Conservation (phyloP, 30 jellyfish, hydroid and myxozoan genomes). For the Pseudorhiza aurosa region DNA sequence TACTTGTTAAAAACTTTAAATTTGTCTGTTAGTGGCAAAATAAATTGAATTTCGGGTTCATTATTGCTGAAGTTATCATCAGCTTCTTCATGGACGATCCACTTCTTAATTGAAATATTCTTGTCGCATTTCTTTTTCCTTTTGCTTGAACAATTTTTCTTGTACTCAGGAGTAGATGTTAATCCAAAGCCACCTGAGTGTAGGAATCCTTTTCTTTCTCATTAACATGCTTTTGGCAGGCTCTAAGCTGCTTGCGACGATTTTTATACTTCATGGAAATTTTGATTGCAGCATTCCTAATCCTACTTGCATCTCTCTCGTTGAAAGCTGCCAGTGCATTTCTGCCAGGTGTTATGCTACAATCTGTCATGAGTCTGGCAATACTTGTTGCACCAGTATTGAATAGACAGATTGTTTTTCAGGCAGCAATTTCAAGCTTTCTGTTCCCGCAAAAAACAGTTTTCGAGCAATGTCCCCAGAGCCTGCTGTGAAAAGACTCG, state of each 20-base stretch:
- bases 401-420: constrained; percentile 15
- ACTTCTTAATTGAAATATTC: too few relatives aligned
- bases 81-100: too few relatives aligned
- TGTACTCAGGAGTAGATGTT: too few relatives aligned
- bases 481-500: constrained; percentile 13
- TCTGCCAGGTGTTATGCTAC: constrained; percentile 7
- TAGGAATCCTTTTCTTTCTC: too few relatives aligned
- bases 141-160: too few relatives aligned
- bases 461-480: constrained; percentile 37
- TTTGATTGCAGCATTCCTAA: neutral
- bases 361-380: constrained; percentile 5
- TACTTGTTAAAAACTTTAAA: too few relatives aligned
- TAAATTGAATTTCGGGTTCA: too few relatives aligned
- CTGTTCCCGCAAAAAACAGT: constrained; percentile 14
- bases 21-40: too few relatives aligned
- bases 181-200: too few relatives aligned
- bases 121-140: too few relatives aligned
- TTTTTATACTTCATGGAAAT: constrained; percentile 1
- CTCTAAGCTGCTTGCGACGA: neutral
- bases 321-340: constrained; percentile 1
- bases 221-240: neutral
- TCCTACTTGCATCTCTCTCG: neutral
- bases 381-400: constrained; percentile 32
- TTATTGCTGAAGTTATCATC: too few relatives aligned
- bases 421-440: constrained; percentile 5